These are phyloP conservation scores for Platichthys stellatus DNA, from an alignment of 2,113 vertebrate species.

Conservation along the genomic window DNA sequence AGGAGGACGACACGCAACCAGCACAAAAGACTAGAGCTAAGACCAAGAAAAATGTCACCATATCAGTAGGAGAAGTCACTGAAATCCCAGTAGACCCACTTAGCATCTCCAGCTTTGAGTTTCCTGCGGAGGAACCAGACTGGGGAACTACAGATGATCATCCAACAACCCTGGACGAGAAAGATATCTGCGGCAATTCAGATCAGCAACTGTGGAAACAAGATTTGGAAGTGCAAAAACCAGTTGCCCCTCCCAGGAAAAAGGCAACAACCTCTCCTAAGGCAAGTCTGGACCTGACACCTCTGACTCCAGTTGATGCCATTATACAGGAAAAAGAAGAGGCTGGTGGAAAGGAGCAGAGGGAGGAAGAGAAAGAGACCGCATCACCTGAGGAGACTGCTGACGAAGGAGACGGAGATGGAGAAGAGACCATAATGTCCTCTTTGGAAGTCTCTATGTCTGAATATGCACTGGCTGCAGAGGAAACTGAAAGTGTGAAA, in stretches of 20 bases:
- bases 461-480: background rate
- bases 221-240: conserved; percentile 28
- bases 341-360: conserved; percentile 55
- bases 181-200: background rate
- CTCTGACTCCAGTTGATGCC: conserved; percentile 65
- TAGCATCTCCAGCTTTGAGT: conserved; percentile 42
- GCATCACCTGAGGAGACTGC: conserved; percentile 64
- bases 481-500: conserved; percentile 18
- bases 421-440: conserved; percentile 12
- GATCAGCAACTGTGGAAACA: conserved; percentile 23
- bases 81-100: conserved; percentile 41
- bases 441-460: background rate
- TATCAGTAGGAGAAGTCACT: conserved; percentile 18
- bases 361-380: conserved; percentile 67
- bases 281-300: conserved; percentile 71
- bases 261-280: conserved; percentile 57
- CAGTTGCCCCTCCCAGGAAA: conserved; percentile 57
- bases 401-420: conserved; percentile 61
- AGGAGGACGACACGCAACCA: conserved; percentile 31
- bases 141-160: conserved; percentile 50
- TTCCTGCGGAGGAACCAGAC: conserved; percentile 51
- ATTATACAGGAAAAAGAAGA: conserved; percentile 45
- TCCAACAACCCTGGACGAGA: background rate
- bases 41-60: conserved; percentile 33
- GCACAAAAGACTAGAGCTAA: conserved; percentile 43